A percentile compares a stretch with the other conserved stretches of the same genome.
These are phyloP conservation scores for Nemopilema nomurai DNA, from an alignment of 30 jellyfish, hydroid and myxozoan genomes.

Conservation along the genomic window DNA sequence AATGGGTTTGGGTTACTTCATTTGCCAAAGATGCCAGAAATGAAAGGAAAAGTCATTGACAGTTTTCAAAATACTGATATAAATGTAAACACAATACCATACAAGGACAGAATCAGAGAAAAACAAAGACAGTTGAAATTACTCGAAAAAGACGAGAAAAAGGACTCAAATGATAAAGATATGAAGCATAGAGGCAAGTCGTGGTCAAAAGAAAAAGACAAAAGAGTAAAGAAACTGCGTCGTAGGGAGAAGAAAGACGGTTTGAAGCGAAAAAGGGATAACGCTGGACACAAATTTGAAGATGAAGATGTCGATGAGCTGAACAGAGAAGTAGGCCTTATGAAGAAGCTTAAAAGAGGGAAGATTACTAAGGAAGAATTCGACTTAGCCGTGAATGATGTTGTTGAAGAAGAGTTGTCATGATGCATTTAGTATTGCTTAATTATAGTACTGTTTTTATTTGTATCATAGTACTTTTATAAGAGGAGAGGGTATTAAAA, in stretches of 20 bases:
- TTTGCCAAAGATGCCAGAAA: constrained; percentile 98
- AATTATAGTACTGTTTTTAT: background rate
- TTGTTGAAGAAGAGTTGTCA: constrained; percentile 31
- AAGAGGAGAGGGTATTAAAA: too few relatives aligned
- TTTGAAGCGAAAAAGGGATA: constrained; percentile 62
- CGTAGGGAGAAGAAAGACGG: constrained; percentile 49
- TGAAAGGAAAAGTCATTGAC: constrained; percentile 49
- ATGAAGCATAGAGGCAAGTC: constrained; percentile 17
- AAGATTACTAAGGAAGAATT: constrained; percentile 83
- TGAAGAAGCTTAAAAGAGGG: constrained; percentile 86
- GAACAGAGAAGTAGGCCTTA: constrained; percentile 73
- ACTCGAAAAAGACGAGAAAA: constrained; percentile 28
- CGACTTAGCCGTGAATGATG: constrained; percentile 61
- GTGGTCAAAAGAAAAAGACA: constrained; percentile 66
- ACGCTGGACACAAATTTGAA: constrained; percentile 47
- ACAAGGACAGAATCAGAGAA: constrained; percentile 77
- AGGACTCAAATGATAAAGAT: background rate
- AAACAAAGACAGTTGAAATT: constrained; percentile 60
- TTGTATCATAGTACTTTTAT: too few relatives aligned
- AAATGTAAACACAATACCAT: constrained; percentile 57
- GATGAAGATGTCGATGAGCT: constrained; percentile 81
- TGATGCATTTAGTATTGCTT: background rate
- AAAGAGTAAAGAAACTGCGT: constrained; percentile 34
- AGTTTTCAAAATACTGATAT: constrained; percentile 62
- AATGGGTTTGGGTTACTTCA: constrained; percentile 89